A percentile compares a stretch with the other conserved stretches of the same genome.
These are phyloP conservation scores for Phaedon cochleariae DNA, from an alignment of 2,888 invertebrate species.

Conservation along the genomic window DNA sequence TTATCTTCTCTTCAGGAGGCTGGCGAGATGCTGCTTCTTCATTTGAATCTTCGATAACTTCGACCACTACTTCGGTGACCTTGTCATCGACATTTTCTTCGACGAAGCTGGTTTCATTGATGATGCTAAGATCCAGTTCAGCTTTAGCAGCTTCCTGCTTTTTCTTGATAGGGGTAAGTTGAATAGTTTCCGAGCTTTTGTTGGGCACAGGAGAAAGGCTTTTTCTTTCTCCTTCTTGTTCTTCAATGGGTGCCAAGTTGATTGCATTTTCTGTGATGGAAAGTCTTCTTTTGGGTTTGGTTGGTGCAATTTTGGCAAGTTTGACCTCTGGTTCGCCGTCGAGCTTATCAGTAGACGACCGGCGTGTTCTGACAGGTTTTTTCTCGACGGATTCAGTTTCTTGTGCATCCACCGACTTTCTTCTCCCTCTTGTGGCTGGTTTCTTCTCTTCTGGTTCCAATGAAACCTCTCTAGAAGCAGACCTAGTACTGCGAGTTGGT, in stretches of 20 bases:
- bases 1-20: not conserved
- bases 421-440: conserved; percentile 30
- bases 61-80: not conserved
- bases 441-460: conserved; percentile 30
- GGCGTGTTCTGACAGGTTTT: conserved; percentile 31
- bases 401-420: conserved; percentile 24
- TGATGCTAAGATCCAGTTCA: conserved; percentile 42
- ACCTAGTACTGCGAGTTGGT: conserved; percentile 13
- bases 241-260: conserved; percentile 31
- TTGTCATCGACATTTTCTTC: conserved; percentile 33
- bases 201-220: conserved; percentile 17
- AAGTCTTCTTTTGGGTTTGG: conserved; percentile 29
- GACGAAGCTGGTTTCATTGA: conserved; percentile 37
- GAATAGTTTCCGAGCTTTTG: conserved; percentile 8
- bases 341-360: conserved; percentile 34
- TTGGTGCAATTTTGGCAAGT: conserved; percentile 23
- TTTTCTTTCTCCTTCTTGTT: conserved; percentile 29
- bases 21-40: not conserved
- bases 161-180: conserved; percentile 31
- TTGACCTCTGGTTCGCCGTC: conserved; percentile 24
- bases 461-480: conserved; percentile 25
- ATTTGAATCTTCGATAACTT: not conserved
- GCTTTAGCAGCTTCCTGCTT: conserved; percentile 31
- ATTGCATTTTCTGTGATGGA: conserved; percentile 27
- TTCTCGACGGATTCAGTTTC: conserved; percentile 21